Base-by-base conservation (phyloP, 2,113 vertebrate species). In the Scalopus aquaticus region DNA sequence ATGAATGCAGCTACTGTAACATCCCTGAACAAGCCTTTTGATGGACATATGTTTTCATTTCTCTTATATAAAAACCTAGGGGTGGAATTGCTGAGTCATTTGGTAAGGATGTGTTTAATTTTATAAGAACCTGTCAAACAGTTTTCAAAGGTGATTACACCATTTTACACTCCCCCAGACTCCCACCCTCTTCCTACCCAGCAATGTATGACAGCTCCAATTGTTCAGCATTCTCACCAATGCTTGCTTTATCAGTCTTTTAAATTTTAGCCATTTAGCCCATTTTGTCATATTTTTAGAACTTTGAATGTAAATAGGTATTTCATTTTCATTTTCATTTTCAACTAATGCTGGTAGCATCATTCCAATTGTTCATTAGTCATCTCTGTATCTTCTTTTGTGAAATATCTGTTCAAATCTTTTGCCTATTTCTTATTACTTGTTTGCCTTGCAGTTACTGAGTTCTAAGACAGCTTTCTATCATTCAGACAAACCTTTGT, bases 11-110 rank as follows among this genome's bases (percentile, higher is more conserved):
- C 85, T 80, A 54, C 81, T 39, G 32, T 37, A 95, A 30, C 60
- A 88, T 88, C 74, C 72, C 54, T 73, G 67, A 60, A 16, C n/a
- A 39, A 44, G 62, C n/a, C 70, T 83, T 88, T 95, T 93, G 62
- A 94, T n/a, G 78, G 67, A 44, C 89, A 73, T 82, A 73, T 81
- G 69, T 82, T 94, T 84, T 91, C 44, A 49, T 84, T 80, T 90
- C 86, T 90, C 51, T 56, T n/a, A 80, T 46, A 83, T 60, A 64
- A 86, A 85, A 77, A 76, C 74, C 91, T 24, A 35, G 73, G 44
- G 65, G 16, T 60, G 73, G 81, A 80, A 46, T 54, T 42, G 88
- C 80, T 92, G 85, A 96, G 42, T 94, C 92, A 93, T 65, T 83
- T 69, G 32, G 35, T 37, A 32, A 67, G 78, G 58, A n/a, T 77